Conservation (phyloP, 2,888 invertebrate genomes). For the Zaprionus obscuricornis region DNA sequence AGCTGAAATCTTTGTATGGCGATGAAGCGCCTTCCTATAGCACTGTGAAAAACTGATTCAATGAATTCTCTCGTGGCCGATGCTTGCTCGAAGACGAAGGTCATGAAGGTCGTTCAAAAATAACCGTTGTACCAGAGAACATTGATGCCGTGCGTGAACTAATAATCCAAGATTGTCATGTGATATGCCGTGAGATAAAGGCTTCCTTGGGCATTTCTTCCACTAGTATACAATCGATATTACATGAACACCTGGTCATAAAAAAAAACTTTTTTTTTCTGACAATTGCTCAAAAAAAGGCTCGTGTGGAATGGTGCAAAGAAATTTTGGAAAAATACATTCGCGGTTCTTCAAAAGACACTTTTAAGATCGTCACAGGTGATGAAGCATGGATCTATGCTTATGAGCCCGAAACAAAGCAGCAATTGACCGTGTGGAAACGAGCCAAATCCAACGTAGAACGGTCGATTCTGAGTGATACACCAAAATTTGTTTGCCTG, state of each 20-base stretch:
- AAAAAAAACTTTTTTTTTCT: not conserved
- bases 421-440: conserved; percentile 11
- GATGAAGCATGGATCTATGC: conserved; percentile 5
- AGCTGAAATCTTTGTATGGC: conserved; percentile 20
- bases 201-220: too few relatives aligned
- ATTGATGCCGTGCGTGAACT: too few relatives aligned
- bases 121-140: too few relatives aligned
- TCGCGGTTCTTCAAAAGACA: too few relatives aligned
- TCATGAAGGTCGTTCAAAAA: too few relatives aligned
- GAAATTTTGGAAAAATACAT: too few relatives aligned
- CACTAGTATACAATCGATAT: not conserved
- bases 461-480: not conserved
- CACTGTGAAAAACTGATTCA: conserved; percentile 19
- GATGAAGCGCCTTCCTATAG: conserved; percentile 17
- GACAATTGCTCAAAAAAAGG: conserved; percentile 1
- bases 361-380: not conserved
- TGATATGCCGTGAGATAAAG: too few relatives aligned
- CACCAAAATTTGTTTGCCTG: not conserved
- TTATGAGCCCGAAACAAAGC: conserved; percentile 11
- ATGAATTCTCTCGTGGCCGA: conserved; percentile 25
- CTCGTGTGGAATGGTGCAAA: not conserved
- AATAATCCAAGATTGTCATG: too few relatives aligned
- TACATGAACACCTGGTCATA: not conserved
- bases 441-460: conserved; percentile 1
- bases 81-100: too few relatives aligned